These are phyloP conservation scores for Nasonia giraulti DNA, from an alignment of 1,140 invertebrate genomes.

Conservation along the genomic window DNA sequence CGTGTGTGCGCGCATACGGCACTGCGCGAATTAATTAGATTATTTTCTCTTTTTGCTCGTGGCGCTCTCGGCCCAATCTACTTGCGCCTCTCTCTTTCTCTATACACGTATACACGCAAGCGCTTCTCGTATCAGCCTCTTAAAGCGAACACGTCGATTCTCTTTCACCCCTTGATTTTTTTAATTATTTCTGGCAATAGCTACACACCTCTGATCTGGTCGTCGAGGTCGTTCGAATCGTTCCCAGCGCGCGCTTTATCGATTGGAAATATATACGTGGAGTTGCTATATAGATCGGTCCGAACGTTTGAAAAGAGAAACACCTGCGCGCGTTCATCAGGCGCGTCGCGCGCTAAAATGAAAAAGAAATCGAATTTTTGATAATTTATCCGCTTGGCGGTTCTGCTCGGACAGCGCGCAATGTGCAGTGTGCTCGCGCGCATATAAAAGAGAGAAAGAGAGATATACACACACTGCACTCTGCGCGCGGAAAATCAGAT, in stretches of 20 bases:
- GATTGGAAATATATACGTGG: constrained; percentile 12
- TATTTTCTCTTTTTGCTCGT: constrained; percentile 58
- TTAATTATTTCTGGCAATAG: constrained; percentile 56
- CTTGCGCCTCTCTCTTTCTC: not conserved
- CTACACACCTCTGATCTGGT: too few species aligned
- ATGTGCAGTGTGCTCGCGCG: too few species aligned
- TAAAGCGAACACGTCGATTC: too few species aligned
- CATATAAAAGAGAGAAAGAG: too few species aligned
- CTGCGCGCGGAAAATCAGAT: constrained; percentile 38
- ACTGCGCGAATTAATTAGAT: constrained; percentile 57
- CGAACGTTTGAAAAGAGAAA: constrained; percentile 25
- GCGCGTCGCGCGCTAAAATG: constrained; percentile 25
- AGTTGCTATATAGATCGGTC: not conserved
- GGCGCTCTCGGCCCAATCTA: constrained; percentile 25
- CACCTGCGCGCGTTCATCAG: constrained; percentile 27
- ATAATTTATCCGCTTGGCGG: constrained; percentile 39
- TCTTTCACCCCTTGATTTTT: constrained; percentile 58
- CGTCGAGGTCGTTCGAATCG: constrained; percentile 7
- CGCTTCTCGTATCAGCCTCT: not conserved
- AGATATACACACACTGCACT: not conserved
- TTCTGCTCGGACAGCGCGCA: not conserved
- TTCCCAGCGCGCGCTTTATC: constrained; percentile 7
- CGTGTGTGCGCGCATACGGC: not conserved
- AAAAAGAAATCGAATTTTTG: constrained; percentile 41
- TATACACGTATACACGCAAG: too few species aligned